Percentiles rank a stretch among this genome's conserved stretches.
Conservation (phyloP, 1,140 invertebrate genomes). For the Babylonia areolata region DNA sequence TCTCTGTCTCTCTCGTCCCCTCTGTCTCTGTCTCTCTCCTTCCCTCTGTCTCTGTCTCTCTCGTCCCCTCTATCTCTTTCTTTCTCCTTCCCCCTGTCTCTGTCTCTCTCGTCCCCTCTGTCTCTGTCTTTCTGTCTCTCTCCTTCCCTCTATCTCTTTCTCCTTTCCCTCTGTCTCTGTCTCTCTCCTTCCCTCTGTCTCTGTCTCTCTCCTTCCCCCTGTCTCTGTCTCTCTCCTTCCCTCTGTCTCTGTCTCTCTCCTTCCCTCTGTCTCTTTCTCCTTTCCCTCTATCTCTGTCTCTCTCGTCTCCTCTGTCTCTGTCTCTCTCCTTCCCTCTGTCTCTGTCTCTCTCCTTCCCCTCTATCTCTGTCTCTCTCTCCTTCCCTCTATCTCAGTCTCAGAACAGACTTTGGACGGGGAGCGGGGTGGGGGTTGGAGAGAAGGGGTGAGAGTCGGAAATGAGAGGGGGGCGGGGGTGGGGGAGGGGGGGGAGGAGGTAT, state of each 20-base stretch:
- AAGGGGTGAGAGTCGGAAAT: no score
- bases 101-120: background rate
- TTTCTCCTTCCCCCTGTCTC: constrained; percentile 20
- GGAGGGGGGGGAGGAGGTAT: no score
- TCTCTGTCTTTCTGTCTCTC: constrained; percentile 17
- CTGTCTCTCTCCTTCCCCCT: constrained; percentile 4
- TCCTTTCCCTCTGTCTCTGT: background rate
- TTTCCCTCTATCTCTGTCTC: constrained; percentile 30
- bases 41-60: constrained; percentile 24
- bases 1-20: no score
- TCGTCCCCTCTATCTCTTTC: constrained; percentile 20
- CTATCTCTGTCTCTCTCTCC: constrained; percentile 31
- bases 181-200: background rate
- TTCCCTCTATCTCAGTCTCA: constrained; percentile 7
- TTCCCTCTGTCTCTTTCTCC: constrained; percentile 31
- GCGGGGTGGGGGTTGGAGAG: no score
- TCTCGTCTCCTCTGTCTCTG: background rate
- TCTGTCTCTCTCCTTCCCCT: constrained; percentile 17
- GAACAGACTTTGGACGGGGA: no score
- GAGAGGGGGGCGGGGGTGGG: no score
- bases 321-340: constrained; percentile 15
- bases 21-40: no score
- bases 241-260: constrained; percentile 4
- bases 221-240: constrained; percentile 13
- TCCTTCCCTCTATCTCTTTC: background rate